Conservation (phyloP, 2,797 vertebrate genomes). For the Calcarius lapponicus region DNA sequence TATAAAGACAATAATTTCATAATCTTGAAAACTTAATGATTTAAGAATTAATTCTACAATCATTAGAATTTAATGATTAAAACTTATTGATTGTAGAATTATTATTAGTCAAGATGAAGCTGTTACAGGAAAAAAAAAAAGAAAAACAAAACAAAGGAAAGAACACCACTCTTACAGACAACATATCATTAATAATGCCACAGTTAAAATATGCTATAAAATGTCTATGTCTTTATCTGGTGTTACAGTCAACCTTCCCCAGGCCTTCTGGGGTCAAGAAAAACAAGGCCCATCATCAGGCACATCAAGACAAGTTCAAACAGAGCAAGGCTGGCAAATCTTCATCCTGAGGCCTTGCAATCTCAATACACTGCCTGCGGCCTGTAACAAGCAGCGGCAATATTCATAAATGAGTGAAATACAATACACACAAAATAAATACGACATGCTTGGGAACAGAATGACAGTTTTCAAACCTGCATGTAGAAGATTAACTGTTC, state of each 20-base stretch:
- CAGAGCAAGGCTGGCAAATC: background rate
- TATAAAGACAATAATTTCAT: background rate
- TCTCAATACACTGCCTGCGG: background rate
- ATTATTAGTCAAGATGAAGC: background rate
- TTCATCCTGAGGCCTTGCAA: background rate
- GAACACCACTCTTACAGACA: background rate
- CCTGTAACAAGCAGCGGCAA: background rate
- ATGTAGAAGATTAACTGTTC: background rate
- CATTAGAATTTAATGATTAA: background rate
- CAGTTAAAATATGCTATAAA: background rate
- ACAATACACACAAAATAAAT: background rate
- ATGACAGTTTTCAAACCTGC: background rate
- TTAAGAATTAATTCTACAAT: background rate
- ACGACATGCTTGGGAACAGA: background rate
- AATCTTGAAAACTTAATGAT: background rate
- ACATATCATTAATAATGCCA: background rate
- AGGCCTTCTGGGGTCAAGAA: background rate
- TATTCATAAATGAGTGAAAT: background rate
- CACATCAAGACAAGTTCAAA: background rate
- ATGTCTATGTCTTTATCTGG: background rate
- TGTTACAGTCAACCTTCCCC: background rate
- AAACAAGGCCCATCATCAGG: background rate
- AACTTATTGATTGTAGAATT: background rate
- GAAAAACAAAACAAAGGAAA: background rate
- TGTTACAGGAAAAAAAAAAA: background rate